phyloP scores from a whole-genome alignment of 2,113 vertebrate genomes.

The Pseudonaja textilis region DNA sequence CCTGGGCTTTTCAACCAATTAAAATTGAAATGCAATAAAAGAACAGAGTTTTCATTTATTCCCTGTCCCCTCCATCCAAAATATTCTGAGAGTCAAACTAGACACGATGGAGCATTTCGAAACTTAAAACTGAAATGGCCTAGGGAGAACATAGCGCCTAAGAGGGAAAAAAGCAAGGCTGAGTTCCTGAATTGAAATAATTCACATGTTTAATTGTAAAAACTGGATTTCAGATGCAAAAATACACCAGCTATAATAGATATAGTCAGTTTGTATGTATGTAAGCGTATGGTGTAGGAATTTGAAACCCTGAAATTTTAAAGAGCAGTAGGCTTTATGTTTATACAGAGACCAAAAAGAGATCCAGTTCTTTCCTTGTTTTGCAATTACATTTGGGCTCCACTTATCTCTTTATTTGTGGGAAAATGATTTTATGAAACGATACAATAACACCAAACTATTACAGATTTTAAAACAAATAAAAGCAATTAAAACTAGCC shows the following conservation, averaged over 20 bases:
- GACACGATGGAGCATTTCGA: background rate
- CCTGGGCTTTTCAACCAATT: background rate
- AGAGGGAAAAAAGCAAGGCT: background rate
- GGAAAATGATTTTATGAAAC: background rate
- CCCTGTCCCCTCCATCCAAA: background rate
- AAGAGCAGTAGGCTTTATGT: background rate
- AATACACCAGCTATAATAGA: background rate
- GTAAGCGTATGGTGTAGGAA: background rate
- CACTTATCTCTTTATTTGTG: background rate
- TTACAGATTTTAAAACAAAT: background rate
- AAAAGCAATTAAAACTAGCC: background rate
- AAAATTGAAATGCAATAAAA: background rate
- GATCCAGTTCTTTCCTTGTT: background rate
- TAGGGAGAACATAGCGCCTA: background rate
- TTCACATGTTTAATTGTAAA: background rate
- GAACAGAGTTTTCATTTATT: background rate
- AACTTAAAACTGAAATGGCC: background rate
- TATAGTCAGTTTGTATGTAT: background rate
- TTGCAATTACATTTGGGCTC: background rate
- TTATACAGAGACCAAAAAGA: background rate
- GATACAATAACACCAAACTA: background rate
- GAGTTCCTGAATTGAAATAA: background rate
- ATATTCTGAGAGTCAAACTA: background rate
- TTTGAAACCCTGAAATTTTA: background rate
- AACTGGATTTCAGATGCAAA: background rate